Evolutionary conservation across 2,797 vertebrate genomes (phyloP), one percentile per base, ranked within the genome.

Genomic region (Spizella passerina): DNA sequence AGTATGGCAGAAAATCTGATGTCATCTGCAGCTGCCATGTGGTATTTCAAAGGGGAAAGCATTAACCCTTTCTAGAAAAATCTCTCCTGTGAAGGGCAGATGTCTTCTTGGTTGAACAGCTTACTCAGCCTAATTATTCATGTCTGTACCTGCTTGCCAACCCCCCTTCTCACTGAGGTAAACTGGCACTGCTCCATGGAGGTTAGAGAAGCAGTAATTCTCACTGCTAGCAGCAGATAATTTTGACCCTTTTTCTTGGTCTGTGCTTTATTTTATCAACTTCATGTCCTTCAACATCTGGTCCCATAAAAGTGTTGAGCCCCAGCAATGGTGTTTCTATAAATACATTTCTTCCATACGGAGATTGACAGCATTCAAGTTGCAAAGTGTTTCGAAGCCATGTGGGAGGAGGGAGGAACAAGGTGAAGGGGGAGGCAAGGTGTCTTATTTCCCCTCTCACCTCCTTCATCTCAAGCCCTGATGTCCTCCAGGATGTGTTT

Each of bases 401-500:
- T 82, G 36, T 77, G 78, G 82, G 76, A 94, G 86, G 91, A 64
- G 49, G 82, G 79, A 89, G 79, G 46, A 95, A 93, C 93, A 96
- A 96, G 82, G 91, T 75, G 82, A 90, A 44, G 32, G 53, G 72
- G 61, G 69, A 92, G 87, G 91, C 65, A 91, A 93, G 89, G 95
- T 96, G 96, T 95, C 96, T 96, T 96, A 96, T 95, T 96, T 96
- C 96, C 91, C 91, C 57, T 95, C 93, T 96, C 93, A 90, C 94
- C 91, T 94, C 91, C 95, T 96, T 95, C 85, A 89, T 96, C 94
- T 95, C 79, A 32, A 91, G 43, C n/a, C 43, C 53, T 32, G 72
- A 66, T 94, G 76, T 93, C 93, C 82, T 93, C 57, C 87, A 90
- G 94, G 89, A 96, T 88, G 66, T 90, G 91, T 75, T 96, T 94